These are phyloP conservation scores for Drosophila tsacasi DNA, from an alignment of 1,140 invertebrate species.

Conservation along the genomic window DNA sequence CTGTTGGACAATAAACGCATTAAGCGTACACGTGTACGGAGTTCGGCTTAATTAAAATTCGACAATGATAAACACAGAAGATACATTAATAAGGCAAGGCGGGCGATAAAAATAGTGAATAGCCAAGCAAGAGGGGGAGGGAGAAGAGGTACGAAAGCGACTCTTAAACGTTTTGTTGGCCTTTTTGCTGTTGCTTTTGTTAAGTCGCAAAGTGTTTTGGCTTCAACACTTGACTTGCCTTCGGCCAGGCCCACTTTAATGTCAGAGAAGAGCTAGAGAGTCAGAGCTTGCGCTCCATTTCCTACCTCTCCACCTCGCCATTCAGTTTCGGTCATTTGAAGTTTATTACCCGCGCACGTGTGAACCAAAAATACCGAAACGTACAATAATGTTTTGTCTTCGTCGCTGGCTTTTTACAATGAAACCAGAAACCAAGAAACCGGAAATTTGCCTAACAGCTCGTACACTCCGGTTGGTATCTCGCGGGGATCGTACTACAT, in stretches of 20 bases:
- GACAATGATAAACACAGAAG: slow-evolving; percentile 78
- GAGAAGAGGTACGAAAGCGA: not conserved
- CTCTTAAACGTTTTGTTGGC: slow-evolving; percentile 49
- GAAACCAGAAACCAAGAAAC: slow-evolving; percentile 64
- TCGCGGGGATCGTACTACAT: not conserved
- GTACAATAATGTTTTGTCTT: slow-evolving; percentile 54
- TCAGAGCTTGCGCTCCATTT: not conserved
- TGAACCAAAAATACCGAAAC: slow-evolving; percentile 82
- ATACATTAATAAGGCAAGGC: slow-evolving; percentile 72
- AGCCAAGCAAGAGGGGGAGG: not conserved
- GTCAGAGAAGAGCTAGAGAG: slow-evolving; percentile 4
- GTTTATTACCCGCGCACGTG: slow-evolving; percentile 81
- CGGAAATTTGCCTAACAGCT: slow-evolving; percentile 66
- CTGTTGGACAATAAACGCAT: slow-evolving; percentile 45
- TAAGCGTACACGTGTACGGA: slow-evolving; percentile 49
- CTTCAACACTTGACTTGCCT: slow-evolving; percentile 56
- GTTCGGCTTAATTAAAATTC: slow-evolving; percentile 76
- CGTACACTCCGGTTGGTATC: slow-evolving; percentile 17
- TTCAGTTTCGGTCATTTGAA: slow-evolving; percentile 78
- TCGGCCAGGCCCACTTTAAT: slow-evolving; percentile 48
- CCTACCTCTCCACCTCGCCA: slow-evolving; percentile 9
- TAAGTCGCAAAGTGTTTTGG: slow-evolving; percentile 53
- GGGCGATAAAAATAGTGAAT: slow-evolving; percentile 60
- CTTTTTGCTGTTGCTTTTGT: slow-evolving; percentile 11
- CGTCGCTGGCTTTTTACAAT: slow-evolving; percentile 61